These are phyloP conservation scores for Ceratina australensis DNA, from an alignment of 1,140 invertebrate species.

Conservation along the genomic window DNA sequence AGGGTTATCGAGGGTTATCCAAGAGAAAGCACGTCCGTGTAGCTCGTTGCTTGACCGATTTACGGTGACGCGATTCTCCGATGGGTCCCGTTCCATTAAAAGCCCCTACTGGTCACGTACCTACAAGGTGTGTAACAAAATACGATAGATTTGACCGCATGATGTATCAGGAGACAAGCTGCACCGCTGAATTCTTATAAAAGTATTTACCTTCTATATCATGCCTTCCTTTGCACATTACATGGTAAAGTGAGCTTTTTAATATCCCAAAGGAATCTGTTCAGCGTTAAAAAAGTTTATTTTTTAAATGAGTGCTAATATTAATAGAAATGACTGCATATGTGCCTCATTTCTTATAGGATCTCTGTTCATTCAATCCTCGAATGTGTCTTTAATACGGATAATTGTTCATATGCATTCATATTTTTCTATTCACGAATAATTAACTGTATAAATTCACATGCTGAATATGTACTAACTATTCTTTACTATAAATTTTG, in stretches of 20 bases:
- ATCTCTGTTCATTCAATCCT: too few species aligned
- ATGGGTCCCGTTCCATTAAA: constrained; percentile 31
- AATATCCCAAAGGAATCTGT: too few species aligned
- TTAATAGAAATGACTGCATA: too few species aligned
- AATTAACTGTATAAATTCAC: not conserved
- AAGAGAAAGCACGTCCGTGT: constrained; percentile 39
- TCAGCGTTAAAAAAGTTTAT: too few species aligned
- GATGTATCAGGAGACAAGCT: not conserved
- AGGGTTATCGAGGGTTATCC: constrained; percentile 46
- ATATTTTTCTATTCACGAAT: not conserved
- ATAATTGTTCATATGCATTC: too few species aligned
- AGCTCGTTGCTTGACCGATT: constrained; percentile 43
- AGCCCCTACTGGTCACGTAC: not conserved
- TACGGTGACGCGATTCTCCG: constrained; percentile 29
- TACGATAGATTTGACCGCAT: not conserved
- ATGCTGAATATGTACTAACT: not conserved
- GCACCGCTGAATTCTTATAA: too few species aligned
- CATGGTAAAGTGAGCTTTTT: too few species aligned
- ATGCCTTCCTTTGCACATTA: too few species aligned
- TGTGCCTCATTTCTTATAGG: too few species aligned
- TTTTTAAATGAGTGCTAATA: too few species aligned
- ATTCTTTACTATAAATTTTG: not conserved
- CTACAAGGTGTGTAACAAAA: constrained; percentile 1
- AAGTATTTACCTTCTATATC: too few species aligned
- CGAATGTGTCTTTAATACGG: too few species aligned